Evolutionary conservation across 2,113 vertebrate genomes (phyloP), one percentile per base, ranked within the genome.

Genomic region (Ifrita kowaldi): DNA sequence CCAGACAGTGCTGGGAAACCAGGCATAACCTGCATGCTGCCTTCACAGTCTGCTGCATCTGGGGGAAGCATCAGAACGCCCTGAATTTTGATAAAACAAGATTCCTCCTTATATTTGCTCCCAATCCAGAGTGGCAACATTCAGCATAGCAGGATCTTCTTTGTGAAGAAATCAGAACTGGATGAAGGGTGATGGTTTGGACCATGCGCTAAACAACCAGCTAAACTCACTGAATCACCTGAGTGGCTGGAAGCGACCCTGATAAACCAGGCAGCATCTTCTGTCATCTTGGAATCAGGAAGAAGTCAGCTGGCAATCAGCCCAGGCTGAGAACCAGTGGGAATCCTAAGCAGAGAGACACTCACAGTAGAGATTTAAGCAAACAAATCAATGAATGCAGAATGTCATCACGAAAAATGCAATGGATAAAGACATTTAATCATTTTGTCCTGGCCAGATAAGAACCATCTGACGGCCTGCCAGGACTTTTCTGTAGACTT

Each of bases 361-460:
- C 41, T 60, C 35, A 30, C 46, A 27, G 74, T 7, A 85, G 86
- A 87, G 67, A 85, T 78, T 65, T 60, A 60, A 82, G 83, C 75
- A 70, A 94, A 85, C 52, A 85, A 88, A 92, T 95, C 86, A 82
- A 95, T 82, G 89, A 65, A 24, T 13, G n/a, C 1, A 7, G 75
- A 79, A 67, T 7, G 4, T 92, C 79, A 57, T 49, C 47, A 57
- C 44, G 55, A 85, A 62, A 82, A 90, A 57, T 8, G 52, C 52
- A 62, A 63, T 5, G 65, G 79, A 85, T 82, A 53, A 92, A 85
- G 89, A 92, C 86, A 67, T 53, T 75, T 47, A 90, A 95, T 96
- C 74, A 85, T 88, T 90, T 65, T 49, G 24, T 60, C 55, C 78
- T 57, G 59, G 46, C n/a, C 52, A 83, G 87, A 57, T 37, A 79